Evolutionary conservation across 2,888 invertebrate species (phyloP), one percentile per base, ranked within the genome.

Genomic region (Branchipolynoe longqiensis): DNA sequence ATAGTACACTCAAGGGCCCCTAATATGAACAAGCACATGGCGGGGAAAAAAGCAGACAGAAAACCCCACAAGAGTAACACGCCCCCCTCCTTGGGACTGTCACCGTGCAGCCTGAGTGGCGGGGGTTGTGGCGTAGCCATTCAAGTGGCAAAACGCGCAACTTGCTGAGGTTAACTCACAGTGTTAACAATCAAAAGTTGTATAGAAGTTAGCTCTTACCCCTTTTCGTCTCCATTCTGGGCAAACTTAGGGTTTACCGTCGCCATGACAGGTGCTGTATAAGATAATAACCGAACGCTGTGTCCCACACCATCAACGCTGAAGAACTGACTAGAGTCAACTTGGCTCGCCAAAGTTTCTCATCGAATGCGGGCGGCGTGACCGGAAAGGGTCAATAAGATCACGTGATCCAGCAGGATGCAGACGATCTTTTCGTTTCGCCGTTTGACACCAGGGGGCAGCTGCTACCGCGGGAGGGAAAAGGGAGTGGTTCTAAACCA

Each of bases 181-280:
- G n/a, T n/a, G n/a, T n/a, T n/a, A n/a, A n/a, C n/a, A 8, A 8
- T 8, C 8, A n/a, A 64, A 64, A 64, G 31, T 64, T 64, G 64
- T 31, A 64, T 64, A 31, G 33, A 64, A 64, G 64, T 64, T 4
- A 64, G 41, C 40, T n/a, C 82, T 81, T 82, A 87, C 87, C 87
- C 87, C n/a, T 84, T 87, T 69, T 87, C 87, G 81, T 87, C 87
- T 8, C 85, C 84, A 59, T 85, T 81, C 58, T 84, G 82, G 8
- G 74, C 74, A 74, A 74, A 74, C 74, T 74, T 74, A 14, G 74
- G 74, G 74, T 38, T 38, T 40, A 74, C 74, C 38, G 74, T 74
- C 74, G 74, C 74, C 74, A 74, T 74, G 22, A 25, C 40, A 36
- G 74, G 12, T 74, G 38, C 31, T 25, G 33, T 31, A 33, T 74